Conservation (phyloP, 2,797 vertebrate genomes). For the Premnoplex brunnescens region DNA sequence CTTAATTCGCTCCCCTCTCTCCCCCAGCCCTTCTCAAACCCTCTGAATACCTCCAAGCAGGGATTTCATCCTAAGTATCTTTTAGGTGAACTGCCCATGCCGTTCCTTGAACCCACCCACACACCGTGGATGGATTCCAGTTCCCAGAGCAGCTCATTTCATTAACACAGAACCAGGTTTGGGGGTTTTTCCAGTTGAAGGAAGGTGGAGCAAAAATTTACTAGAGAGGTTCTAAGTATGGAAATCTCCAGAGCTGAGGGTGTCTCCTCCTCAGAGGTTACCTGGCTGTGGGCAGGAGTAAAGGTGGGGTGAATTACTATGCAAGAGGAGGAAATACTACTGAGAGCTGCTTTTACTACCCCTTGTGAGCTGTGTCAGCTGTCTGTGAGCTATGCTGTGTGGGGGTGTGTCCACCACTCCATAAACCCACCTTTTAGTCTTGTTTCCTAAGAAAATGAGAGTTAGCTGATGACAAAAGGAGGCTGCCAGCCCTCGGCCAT, state of each 20-base stretch:
- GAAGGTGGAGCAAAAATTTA: slow-evolving; percentile 40
- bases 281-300: not conserved
- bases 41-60: not conserved
- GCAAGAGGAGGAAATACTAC: not conserved
- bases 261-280: slow-evolving; percentile 5
- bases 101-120: not conserved
- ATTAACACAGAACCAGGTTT: slow-evolving; percentile 31
- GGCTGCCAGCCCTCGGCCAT: not conserved
- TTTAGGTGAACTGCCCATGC: not conserved
- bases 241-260: slow-evolving; percentile 14
- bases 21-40: not conserved
- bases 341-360: not conserved
- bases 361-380: not conserved
- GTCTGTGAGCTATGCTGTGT: not conserved
- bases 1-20: not conserved
- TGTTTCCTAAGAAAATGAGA: not conserved
- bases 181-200: slow-evolving; percentile 47
- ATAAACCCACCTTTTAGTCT: not conserved
- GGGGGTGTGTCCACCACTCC: not conserved
- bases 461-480: fast-evolving
- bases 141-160: slow-evolving; percentile 26
- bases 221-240: slow-evolving; percentile 11
- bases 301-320: not conserved
- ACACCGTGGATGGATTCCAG: not conserved
- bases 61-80: not conserved